Base-by-base conservation (phyloP, 2,113 vertebrate genomes). In the Barnardius zonarius region DNA sequence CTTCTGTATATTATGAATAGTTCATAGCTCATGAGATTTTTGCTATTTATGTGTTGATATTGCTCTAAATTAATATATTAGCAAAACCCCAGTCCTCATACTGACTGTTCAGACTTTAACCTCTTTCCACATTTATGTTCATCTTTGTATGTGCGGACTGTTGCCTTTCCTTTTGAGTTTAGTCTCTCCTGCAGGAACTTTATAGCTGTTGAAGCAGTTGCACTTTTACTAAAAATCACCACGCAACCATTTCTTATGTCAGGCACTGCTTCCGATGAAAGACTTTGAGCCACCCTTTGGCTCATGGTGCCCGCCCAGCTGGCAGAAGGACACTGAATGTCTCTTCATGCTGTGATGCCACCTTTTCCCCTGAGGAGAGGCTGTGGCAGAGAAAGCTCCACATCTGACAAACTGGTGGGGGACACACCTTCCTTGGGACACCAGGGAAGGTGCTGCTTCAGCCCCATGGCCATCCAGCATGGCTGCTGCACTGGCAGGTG, bases 351-450 rank as follows among this genome's bases (percentile, higher is more conserved):
- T 31, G 37, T 2, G 8, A 8, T 10, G 20, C 27, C 49, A 10
- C 44, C 6, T 8, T 55, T 73, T 22, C 19, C 7, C 33, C 46
- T 16, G 30, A 28, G 19, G 19, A 28, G 17, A 48, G 33, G 28
- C 18, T 1, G 0, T 0, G 0, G 28, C 51, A 22, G 19, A n/a
- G 49, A 54, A 37, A 37, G 10, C n/a, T 63, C 22, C 12, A 1
- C 6, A 5, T 9, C 39, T 8, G 44, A 30, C 17, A 54, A 39
- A 9, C 49, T 31, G 16, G 5, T 24, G 1, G 1, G 35, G 9
- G 37, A 9, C 8, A 20, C 8, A 4, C 3, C 5, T 68, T 17
- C 37, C 49, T 22, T 64, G n/a, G 51, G n/a, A 46, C 37, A 66
- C 10, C 22, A n/a, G 25, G 35, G 24, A 54, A 78, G 33, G 23